Evolutionary conservation across 2,888 invertebrate species (phyloP).

Genomic region (Heteropelma amictum): DNA sequence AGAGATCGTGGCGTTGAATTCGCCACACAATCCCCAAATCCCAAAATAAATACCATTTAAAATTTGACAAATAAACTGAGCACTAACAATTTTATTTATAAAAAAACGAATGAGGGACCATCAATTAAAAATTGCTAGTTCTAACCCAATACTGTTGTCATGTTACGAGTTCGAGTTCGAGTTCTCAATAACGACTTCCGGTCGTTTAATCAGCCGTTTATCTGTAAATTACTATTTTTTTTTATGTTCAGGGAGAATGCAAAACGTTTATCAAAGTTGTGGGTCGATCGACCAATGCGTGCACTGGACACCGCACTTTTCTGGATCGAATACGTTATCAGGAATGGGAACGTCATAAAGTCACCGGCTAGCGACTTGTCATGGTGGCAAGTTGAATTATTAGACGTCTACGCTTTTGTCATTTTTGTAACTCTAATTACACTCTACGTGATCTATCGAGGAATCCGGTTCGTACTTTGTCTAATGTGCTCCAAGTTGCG

Average conservation of each 20-base stretch:
- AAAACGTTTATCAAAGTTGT: conserved; percentile 55
- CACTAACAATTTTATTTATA: no score
- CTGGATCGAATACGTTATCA: conserved; percentile 64
- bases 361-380: conserved; percentile 67
- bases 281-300: conserved; percentile 62
- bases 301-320: conserved; percentile 61
- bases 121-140: background rate
- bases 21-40: no score
- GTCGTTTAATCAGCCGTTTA: background rate
- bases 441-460: conserved; percentile 40
- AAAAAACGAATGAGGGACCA: no score
- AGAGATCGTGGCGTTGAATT: no score
- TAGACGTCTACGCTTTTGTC: conserved; percentile 67
- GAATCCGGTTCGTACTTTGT: background rate
- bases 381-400: conserved; percentile 67
- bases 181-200: background rate
- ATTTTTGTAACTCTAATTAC: conserved; percentile 15
- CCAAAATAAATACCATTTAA: no score
- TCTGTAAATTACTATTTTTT: no score
- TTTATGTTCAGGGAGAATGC: conserved; percentile 55
- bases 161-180: no score
- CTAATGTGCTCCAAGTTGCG: conserved; percentile 10
- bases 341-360: conserved; percentile 61
- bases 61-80: no score
- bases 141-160: no score